Evolutionary conservation across 1,140 invertebrate genomes (phyloP).

Genomic region (Halictus rubicundus): DNA sequence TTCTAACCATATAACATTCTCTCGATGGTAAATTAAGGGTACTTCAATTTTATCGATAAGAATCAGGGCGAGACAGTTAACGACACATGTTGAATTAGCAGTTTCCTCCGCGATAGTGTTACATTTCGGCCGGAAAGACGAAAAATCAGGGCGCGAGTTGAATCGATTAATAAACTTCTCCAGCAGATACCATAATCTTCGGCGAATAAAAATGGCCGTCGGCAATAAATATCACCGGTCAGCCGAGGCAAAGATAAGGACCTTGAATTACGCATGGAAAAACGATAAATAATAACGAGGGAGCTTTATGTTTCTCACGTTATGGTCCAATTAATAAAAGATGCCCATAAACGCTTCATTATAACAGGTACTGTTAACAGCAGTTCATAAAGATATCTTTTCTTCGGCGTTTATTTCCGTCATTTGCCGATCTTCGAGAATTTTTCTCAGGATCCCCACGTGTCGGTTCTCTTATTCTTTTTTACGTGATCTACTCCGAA

Average conservation of each 20-base stretch:
- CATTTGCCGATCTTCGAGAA: neutral
- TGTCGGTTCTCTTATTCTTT: neutral
- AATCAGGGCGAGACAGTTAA: neutral
- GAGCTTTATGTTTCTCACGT: neutral
- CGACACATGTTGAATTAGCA: neutral
- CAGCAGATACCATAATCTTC: conserved; percentile 27
- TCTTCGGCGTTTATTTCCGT: too few relatives aligned
- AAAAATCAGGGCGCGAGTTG: conserved; percentile 3
- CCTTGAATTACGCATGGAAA: conserved; percentile 19
- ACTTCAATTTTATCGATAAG: too few relatives aligned
- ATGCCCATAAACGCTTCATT: too few relatives aligned
- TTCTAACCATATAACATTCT: too few relatives aligned
- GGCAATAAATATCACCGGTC: conserved; percentile 9
- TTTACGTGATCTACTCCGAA: too few relatives aligned
- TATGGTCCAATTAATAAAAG: neutral
- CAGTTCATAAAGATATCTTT: too few relatives aligned
- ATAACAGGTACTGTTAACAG: too few relatives aligned
- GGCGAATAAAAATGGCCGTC: conserved; percentile 17
- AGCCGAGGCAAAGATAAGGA: neutral
- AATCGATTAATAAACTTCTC: neutral
- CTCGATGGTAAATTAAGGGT: too few relatives aligned
- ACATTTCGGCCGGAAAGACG: neutral
- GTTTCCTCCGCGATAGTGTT: neutral
- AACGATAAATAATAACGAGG: neutral
- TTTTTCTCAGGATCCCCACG: neutral